phyloP scores from a whole-genome alignment of 2,797 vertebrate species.

The Diplodus puntazzo region DNA sequence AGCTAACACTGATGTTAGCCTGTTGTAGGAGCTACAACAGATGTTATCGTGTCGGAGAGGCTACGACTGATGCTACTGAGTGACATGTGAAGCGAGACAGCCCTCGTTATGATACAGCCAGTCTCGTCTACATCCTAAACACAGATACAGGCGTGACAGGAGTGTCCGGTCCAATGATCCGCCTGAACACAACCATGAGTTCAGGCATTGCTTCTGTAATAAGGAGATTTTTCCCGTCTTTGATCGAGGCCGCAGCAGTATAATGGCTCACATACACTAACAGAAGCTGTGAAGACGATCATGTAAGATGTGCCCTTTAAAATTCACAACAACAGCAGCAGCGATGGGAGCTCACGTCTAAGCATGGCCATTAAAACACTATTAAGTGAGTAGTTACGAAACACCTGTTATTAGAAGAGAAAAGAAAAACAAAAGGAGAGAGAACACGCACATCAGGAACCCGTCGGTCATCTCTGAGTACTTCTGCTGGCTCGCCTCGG shows the following conservation, averaged over 20 bases:
- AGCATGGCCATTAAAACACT: constrained; percentile 59
- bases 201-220: too few relatives aligned
- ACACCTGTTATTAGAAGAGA: constrained; percentile 48
- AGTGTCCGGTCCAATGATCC: too few relatives aligned
- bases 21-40: too few relatives aligned
- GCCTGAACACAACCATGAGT: too few relatives aligned
- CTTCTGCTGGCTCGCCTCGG: constrained; percentile 42
- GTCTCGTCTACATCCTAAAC: too few relatives aligned
- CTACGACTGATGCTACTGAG: too few relatives aligned
- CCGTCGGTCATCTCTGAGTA: constrained; percentile 46
- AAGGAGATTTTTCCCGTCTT: too few relatives aligned
- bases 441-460: constrained; percentile 45
- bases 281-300: not conserved
- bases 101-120: too few relatives aligned
- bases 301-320: not conserved
- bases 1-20: too few relatives aligned
- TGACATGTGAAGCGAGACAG: too few relatives aligned
- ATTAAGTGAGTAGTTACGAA: constrained; percentile 59
- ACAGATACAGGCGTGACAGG: too few relatives aligned
- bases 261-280: constrained; percentile 9
- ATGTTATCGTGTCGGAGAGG: too few relatives aligned
- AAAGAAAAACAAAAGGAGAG: constrained; percentile 13
- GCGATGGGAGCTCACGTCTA: constrained; percentile 28
- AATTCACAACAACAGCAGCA: constrained; percentile 23
- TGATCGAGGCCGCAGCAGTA: not conserved